Evolutionary conservation across 2,888 invertebrate genomes (phyloP).

Genomic region (Stenurella melanura): DNA sequence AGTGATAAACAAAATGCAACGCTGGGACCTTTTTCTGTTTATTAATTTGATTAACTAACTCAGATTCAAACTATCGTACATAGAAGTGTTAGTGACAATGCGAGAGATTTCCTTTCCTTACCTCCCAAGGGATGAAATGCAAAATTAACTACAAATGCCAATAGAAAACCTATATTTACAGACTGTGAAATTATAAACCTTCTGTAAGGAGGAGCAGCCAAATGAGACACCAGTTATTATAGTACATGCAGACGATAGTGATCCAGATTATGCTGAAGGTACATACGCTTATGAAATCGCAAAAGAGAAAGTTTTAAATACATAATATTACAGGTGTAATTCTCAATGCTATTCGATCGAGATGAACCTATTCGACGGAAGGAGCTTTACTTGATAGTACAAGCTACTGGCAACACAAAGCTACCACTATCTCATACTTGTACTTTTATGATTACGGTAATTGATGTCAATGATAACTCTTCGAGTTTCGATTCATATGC

Average conservation of each 20-base stretch:
- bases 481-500: conserved; percentile 89
- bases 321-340: conserved; percentile 86
- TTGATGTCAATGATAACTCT: conserved; percentile 94
- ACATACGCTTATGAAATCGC: conserved; percentile 90
- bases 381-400: conserved; percentile 89
- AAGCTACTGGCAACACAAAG: conserved; percentile 94
- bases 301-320: conserved; percentile 86
- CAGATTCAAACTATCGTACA: too few relatives aligned
- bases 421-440: conserved; percentile 94
- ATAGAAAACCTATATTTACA: conserved; percentile 86
- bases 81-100: conserved; percentile 55
- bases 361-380: conserved; percentile 91
- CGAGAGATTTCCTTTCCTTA: conserved; percentile 47
- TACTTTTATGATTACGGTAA: conserved; percentile 92
- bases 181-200: conserved; percentile 89
- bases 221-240: conserved; percentile 84
- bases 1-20: too few relatives aligned
- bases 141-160: conserved; percentile 53
- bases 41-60: too few relatives aligned
- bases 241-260: conserved; percentile 84
- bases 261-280: conserved; percentile 85
- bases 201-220: conserved; percentile 84
- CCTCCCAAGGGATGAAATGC: conserved; percentile 49
- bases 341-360: conserved; percentile 85
- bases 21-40: too few relatives aligned